Evolutionary conservation across 2,888 invertebrate species (phyloP), one percentile per base, ranked within the genome.

Genomic region (Cheilosia soror): DNA sequence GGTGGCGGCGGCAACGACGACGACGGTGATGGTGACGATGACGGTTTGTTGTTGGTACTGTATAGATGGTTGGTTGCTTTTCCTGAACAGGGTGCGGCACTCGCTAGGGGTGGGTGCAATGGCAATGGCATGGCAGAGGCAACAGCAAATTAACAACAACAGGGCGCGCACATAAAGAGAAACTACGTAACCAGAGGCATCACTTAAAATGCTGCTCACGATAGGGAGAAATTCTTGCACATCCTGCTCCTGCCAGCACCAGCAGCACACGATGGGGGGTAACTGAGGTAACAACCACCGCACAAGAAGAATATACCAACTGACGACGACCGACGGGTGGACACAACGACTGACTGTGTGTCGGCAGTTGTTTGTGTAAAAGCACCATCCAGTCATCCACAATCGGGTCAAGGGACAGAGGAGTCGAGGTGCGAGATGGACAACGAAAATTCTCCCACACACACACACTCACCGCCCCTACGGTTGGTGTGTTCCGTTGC

Each of bases 131-230:
- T 9, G 63, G 71, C 53, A 78, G 57, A 25, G 53, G 69, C 65
- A 79, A 65, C 65, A 79, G 75, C 84, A 84, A 84, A 84, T 84
- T 84, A 84, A 84, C 84, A 83, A 73, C 78, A 75, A 79, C 75
- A 60, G 69, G 65, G 80, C 78, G 82, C 71, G 53, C 40, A 73
- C 73, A 78, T 53, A 80, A 75, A 71, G 60, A 71, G 71, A 65
- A 65, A 75, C 79, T 60, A 75, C 58, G 71, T 76, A 79, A 69
- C 80, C 75, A 65, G 71, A 75, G 84, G 84, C 84, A 84, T 79
- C 84, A 84, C 80, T 84, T 84, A 84, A 84, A 84, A 84, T 84
- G 79, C 79, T 84, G 79, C 65, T 58, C 84, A 84, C 84, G 80
- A 75, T 80, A 79, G 83, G 68, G 82, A 73, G 66, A 83, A 78